phyloP scores from a whole-genome alignment of 2,888 invertebrate genomes.

The Cartodere bifasciata region DNA sequence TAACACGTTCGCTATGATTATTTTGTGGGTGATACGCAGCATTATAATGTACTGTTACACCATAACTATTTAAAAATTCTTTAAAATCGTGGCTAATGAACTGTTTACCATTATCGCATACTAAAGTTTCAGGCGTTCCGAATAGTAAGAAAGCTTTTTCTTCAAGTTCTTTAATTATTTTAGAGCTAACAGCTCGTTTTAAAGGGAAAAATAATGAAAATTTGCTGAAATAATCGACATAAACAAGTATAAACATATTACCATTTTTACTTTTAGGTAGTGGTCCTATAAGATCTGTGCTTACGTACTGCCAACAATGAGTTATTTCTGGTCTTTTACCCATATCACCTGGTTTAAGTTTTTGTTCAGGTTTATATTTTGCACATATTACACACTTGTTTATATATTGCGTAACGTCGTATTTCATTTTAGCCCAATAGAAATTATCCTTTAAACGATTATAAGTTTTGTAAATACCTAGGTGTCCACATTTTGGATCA shows the following conservation, averaged over 20 bases:
- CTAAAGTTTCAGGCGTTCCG: too few relatives aligned
- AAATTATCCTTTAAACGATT: conserved; percentile 12
- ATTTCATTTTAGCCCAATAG: conserved; percentile 21
- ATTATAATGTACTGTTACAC: too few relatives aligned
- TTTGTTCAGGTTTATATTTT: conserved; percentile 16
- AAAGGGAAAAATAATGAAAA: conserved; percentile 12
- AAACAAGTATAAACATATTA: conserved; percentile 13
- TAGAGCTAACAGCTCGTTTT: too few relatives aligned
- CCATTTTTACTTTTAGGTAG: conserved; percentile 12
- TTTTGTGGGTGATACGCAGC: too few relatives aligned
- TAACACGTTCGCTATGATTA: too few relatives aligned
- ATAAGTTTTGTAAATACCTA: conserved; percentile 18
- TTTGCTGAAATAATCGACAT: conserved; percentile 16
- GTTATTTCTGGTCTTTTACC: conserved; percentile 11
- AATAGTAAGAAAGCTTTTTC: too few relatives aligned
- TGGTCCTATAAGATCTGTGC: conserved; percentile 16
- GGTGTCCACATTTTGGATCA: conserved; percentile 19
- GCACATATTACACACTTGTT: conserved; percentile 17
- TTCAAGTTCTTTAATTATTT: too few relatives aligned
- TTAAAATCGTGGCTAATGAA: too few relatives aligned
- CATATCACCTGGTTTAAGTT: conserved; percentile 16
- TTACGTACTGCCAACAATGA: conserved; percentile 15
- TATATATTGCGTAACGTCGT: conserved; percentile 18
- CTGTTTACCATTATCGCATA: too few relatives aligned
- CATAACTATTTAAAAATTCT: too few relatives aligned